Percentiles rank a stretch among this genome's conserved stretches.
These are phyloP conservation scores for Leptatherina wallacei DNA, from an alignment of 2,797 vertebrate genomes.

Conservation along the genomic window DNA sequence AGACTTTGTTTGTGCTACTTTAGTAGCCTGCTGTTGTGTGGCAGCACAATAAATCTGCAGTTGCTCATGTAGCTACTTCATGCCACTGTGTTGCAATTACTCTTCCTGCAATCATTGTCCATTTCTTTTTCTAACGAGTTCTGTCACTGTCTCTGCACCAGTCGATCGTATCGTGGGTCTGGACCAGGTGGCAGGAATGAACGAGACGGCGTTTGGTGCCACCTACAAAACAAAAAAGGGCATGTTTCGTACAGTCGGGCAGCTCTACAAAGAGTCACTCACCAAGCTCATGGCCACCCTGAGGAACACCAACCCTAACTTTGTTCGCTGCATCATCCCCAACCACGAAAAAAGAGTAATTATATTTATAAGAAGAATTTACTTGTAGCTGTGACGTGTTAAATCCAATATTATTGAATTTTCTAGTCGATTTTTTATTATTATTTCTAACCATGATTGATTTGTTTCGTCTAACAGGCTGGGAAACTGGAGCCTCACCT, in stretches of 20 bases:
- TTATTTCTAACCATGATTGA: too few species aligned
- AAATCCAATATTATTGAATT: too few species aligned
- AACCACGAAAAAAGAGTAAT: slow-evolving; percentile 96
- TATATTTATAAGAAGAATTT: neutral
- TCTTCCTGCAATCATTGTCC: neutral
- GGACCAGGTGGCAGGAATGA: slow-evolving; percentile 97
- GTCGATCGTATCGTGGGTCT: slow-evolving; percentile 97
- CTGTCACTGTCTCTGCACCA: slow-evolving; percentile 61
- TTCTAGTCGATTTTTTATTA: neutral
- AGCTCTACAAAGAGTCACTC: slow-evolving; percentile 98
- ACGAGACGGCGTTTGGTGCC: slow-evolving; percentile 94
- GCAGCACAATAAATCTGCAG: slow-evolving; percentile 47
- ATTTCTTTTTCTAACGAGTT: slow-evolving; percentile 17
- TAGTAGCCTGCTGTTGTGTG: slow-evolving; percentile 41
- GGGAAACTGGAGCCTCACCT: slow-evolving; percentile 95
- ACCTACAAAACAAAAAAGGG: slow-evolving; percentile 98
- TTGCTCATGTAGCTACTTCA: slow-evolving; percentile 41
- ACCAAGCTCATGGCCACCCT: slow-evolving; percentile 97
- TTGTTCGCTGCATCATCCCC: slow-evolving; percentile 98
- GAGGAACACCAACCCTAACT: slow-evolving; percentile 98
- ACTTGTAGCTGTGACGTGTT: neutral
- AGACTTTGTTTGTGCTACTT: slow-evolving; percentile 20
- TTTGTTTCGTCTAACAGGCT: slow-evolving; percentile 75
- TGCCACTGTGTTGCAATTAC: slow-evolving; percentile 23
- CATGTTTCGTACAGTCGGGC: slow-evolving; percentile 97